Conservation (phyloP, 2,797 vertebrate genomes). For the Scomberomorus guttatus region DNA sequence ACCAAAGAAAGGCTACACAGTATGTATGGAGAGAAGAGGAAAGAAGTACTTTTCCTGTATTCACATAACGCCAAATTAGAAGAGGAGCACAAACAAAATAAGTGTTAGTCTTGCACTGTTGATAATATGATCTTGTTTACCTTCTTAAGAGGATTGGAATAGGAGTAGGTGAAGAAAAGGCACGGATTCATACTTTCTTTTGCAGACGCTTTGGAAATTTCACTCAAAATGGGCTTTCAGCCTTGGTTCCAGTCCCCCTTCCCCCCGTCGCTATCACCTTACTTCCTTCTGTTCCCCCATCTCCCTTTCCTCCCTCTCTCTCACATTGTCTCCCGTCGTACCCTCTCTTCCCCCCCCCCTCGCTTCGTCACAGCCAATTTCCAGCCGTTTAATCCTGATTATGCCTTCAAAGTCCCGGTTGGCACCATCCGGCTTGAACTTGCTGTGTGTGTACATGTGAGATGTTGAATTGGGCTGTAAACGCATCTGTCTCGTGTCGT, state of each 20-base stretch:
- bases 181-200: slow-evolving; percentile 1
- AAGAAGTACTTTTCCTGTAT: neutral
- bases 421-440: slow-evolving; percentile 44
- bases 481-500: slow-evolving; percentile 31
- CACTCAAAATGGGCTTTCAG: neutral
- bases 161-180: slow-evolving; percentile 11
- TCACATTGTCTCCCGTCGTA: accelerated
- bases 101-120: neutral
- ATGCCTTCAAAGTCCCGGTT: slow-evolving; percentile 62
- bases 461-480: slow-evolving; percentile 8
- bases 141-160: neutral
- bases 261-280: neutral
- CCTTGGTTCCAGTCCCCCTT: neutral
- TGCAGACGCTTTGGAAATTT: neutral
- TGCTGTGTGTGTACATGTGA: slow-evolving; percentile 8
- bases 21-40: neutral
- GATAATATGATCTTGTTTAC: neutral
- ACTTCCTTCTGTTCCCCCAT: neutral
- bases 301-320: no score
- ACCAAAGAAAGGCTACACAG: neutral
- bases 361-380: slow-evolving; percentile 61
- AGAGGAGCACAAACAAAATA: neutral
- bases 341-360: neutral
- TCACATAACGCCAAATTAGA: neutral
- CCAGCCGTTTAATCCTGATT: slow-evolving; percentile 68